Base-by-base conservation (phyloP, 1,140 invertebrate genomes). In the Apocrypta bakeri region DNA sequence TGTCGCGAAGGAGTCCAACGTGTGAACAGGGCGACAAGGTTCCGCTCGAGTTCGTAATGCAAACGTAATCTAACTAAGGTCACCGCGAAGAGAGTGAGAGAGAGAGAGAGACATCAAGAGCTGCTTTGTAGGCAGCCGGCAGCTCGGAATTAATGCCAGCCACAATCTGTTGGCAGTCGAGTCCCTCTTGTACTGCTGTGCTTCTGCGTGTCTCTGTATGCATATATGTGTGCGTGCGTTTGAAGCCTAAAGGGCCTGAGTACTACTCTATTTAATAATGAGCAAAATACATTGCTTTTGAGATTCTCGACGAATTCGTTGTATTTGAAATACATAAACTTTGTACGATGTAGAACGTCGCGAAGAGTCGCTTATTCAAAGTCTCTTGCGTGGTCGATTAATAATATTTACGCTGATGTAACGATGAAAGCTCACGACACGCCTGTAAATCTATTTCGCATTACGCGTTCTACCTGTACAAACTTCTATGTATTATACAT, bases 21-120 rank as follows among this genome's bases (percentile, higher is more conserved):
- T 85, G 88, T 85, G 86, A 88, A 87, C 87, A 84, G 85, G 84
- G 88, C 85, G 85, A 82, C n/a, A 66, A 75, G 82, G 85, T 88
- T 89, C 88, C 87, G 85, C 87, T 87, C 86, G 87, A 89, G 87
- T 87, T 89, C 85, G 84, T 87, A 89, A 87, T 88, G 87, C 88
- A 89, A 89, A 89, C 88, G 87, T 87, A 88, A 87, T 88, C 82
- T 84, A 88, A 87, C 85, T 87, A 89, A 89, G 87, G 88, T 88
- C 86, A 86, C 85, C 84, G 82, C 6, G 24, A n/a, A 21, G 24
- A 17, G 63, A 64, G 17, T 2, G n/a, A 17, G 0, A 25, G 76
- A 25, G 74, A 8, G 11, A 40, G 40, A 64, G 56, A 8, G 56
- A 42, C 14, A 11, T 27, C 31, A 25, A 56, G 61, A 84, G 85